Evolutionary conservation across 2,888 invertebrate genomes (phyloP), one percentile per base, ranked within the genome.

Genomic region (Lepidonotus clava): DNA sequence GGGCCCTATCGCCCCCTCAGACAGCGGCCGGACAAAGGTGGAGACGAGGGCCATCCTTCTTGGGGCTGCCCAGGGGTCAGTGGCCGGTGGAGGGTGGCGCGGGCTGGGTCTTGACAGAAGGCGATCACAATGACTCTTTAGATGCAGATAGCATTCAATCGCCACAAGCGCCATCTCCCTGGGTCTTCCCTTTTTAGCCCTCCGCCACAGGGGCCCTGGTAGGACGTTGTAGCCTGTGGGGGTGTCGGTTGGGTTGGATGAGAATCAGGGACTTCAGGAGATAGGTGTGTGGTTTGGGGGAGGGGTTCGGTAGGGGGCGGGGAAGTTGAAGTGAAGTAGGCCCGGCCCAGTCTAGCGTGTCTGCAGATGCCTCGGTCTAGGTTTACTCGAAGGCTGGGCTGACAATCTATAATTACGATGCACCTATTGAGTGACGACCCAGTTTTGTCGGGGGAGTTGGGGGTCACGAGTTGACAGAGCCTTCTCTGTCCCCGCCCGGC

Each of bases 341-440:
- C 28, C 8, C 46, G 18, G 46, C 46, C 46, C 46, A 46, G 46
- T 18, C 46, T 46, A 46, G 46, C 46, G 46, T 46, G 18, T 46
- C 46, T 46, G 18, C 46, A 46, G 8, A 8, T 18, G 18, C 46
- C 46, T 18, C 46, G 46, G 46, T 46, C 46, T 46, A 36, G 36
- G 38, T 38, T 71, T 71, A 14, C 36, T 71, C 4, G 36, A 66
- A 5, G 66, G 66, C 46, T 21, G 24, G 66, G 6, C 32, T 71
- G 71, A 71, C 71, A 71, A 8, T 71, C 71, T 71, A 71, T 71
- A 71, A 71, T 71, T 71, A 71, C 71, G 71, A 71, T 38, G 36
- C 71, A 38, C 71, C 14, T 71, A 34, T 71, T 6, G 36, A 71
- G 36, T 38, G 1, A 21, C 71, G 71, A 18, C 71, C 38, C 71